A percentile compares a stretch with the other conserved stretches of the same genome.
phyloP scores from a whole-genome alignment of 1,140 invertebrate genomes.

The Brachionus paranguensis region DNA sequence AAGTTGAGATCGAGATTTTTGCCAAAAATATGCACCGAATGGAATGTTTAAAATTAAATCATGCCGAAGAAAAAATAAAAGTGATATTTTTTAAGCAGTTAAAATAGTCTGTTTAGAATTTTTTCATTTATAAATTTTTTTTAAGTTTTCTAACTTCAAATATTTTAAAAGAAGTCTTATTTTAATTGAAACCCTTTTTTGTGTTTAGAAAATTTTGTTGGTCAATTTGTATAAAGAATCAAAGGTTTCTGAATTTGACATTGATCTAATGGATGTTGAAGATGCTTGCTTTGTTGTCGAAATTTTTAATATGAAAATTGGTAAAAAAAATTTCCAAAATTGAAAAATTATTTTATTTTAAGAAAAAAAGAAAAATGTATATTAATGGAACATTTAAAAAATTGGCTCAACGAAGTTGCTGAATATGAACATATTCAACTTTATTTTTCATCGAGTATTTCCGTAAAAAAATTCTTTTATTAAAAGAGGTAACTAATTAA shows the following conservation, averaged over 20 bases:
- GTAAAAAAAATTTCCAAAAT: neutral
- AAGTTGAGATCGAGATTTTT: neutral
- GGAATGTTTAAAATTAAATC: neutral
- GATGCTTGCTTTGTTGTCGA: neutral
- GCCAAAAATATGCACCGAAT: neutral
- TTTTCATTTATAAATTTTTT: neutral
- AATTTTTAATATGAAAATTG: constrained; percentile 1
- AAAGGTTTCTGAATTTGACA: neutral
- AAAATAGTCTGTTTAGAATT: neutral
- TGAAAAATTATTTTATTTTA: neutral
- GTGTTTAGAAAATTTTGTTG: neutral
- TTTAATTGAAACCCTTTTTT: neutral
- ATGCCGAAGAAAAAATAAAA: neutral
- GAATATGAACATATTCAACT: neutral
- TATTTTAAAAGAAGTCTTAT: neutral
- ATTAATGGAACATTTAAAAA: neutral
- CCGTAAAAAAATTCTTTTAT: neutral
- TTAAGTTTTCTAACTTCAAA: neutral
- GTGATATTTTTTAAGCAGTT: neutral
- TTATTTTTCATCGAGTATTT: neutral
- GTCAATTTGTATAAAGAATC: neutral
- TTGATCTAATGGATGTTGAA: neutral
- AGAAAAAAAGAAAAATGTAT: neutral
- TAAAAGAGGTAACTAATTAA: neutral
- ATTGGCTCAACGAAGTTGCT: neutral